Evolutionary conservation across 2,113 vertebrate genomes (phyloP).

Genomic region (Lepus europaeus): DNA sequence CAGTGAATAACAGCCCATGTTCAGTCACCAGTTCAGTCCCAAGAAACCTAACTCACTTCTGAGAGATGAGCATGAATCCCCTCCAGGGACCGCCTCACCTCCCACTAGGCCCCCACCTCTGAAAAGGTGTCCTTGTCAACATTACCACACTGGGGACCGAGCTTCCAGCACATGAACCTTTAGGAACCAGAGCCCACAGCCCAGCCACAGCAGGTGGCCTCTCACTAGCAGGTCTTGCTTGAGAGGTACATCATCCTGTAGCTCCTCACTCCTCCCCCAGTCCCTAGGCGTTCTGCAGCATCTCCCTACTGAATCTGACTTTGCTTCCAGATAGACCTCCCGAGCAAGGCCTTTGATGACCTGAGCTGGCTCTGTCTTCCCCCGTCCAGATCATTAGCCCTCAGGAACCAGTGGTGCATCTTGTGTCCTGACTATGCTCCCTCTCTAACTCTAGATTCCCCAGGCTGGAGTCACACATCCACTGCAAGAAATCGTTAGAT

Average conservation of each 20-base stretch:
- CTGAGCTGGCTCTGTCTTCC: neutral
- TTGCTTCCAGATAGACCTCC: too few species aligned
- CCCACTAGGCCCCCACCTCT: too few species aligned
- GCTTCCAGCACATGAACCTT: neutral
- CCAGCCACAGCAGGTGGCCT: neutral
- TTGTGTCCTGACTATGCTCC: neutral
- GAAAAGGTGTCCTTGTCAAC: neutral
- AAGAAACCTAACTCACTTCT: too few species aligned
- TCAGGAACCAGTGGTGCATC: neutral
- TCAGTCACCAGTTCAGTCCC: neutral
- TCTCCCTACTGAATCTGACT: neutral
- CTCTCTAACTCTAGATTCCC: neutral
- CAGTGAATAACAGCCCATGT: neutral
- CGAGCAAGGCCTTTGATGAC: too few species aligned
- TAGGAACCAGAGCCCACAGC: too few species aligned
- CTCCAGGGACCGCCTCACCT: fast-evolving
- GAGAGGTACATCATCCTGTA: fast-evolving
- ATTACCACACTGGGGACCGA: neutral
- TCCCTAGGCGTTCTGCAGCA: neutral
- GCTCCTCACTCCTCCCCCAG: fast-evolving
- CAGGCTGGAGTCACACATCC: neutral
- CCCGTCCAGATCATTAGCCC: neutral
- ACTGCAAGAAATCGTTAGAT: neutral
- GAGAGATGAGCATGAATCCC: neutral
- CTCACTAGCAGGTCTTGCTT: neutral